phyloP scores from a whole-genome alignment of 2,888 invertebrate species.

The Halocaridina rubra region DNA sequence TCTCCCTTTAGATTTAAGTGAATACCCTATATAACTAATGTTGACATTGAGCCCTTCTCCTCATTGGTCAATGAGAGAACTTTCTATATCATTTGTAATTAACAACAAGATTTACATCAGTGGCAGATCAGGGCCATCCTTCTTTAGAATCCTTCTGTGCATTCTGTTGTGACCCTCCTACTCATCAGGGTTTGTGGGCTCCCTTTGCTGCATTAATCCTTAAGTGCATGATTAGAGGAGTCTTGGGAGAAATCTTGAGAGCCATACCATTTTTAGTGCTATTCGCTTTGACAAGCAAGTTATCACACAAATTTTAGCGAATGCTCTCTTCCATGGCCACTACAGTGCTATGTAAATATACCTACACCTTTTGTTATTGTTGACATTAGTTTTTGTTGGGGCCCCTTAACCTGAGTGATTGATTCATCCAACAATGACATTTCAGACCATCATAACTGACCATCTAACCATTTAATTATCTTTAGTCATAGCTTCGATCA shows the following conservation, averaged over 20 bases:
- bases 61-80: constrained; percentile 71
- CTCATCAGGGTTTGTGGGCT: constrained; percentile 73
- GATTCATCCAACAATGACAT: constrained; percentile 79
- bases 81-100: constrained; percentile 79
- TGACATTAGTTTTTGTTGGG: no score
- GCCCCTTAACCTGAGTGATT: constrained; percentile 74
- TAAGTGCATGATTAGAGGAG: constrained; percentile 66
- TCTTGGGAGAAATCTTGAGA: constrained; percentile 71
- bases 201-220: constrained; percentile 68
- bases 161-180: constrained; percentile 74
- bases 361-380: no score
- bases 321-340: constrained; percentile 81
- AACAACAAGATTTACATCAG: constrained; percentile 76
- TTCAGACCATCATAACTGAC: constrained; percentile 83
- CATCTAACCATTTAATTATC: constrained; percentile 71
- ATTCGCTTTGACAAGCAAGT: constrained; percentile 70
- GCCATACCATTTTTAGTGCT: no score
- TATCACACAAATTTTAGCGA: constrained; percentile 76
- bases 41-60: constrained; percentile 45
- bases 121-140: constrained; percentile 71
- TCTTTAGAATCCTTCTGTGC: constrained; percentile 74
- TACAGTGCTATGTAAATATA: constrained; percentile 15
- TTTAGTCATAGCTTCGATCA: background rate
- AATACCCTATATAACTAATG: constrained; percentile 45
- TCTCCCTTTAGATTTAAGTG: constrained; percentile 61